Evolutionary conservation across 53 echinoderm and acorn worm species (phyloP), one percentile per base, ranked within the genome.

Genomic region (Zoroaster sp.): DNA sequence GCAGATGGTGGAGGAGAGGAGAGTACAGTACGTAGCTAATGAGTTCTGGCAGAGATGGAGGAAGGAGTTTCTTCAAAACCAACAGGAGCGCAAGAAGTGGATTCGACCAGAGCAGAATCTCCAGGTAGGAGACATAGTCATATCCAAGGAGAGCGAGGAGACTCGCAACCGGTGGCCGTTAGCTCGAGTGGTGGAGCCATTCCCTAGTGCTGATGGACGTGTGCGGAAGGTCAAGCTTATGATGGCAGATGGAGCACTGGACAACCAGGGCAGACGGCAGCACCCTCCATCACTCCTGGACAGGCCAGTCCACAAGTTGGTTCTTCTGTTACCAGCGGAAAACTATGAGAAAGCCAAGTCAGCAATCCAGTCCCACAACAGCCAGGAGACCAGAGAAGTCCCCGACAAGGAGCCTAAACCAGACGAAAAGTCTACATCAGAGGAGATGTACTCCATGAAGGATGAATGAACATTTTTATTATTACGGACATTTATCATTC

Each of bases 71-170:
- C 59, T 87, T 4, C 39, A 33, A n/a, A 20, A 43, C 4, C 49
- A 75, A 42, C 73, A 87, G 44, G 37, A 32, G 23, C 69, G 75
- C 21, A n/a, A 73, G 54, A 87, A 87, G 55, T 88, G 77, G 88
- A 35, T 25, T 4, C 13, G n/a, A 21, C 37, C 76, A 20, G 38
- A 88, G 77, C 47, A 42, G 30, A 72, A 88, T 30, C 28, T 88
- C 21, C 21, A 40, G 30, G 66, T 65, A 25, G 88, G 77, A 37
- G 88, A 88, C 38, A 54, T 88, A 18, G 88, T 88, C 38, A 77
- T 88, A 35, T 25, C 40, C 12, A 73, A 38, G 55, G 89, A 89
- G 20, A 43, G n/a, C n/a, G 66, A 79, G 18, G 47, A 18, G 20
- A 45, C 66, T 30, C 42, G 80, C 20, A 70, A 77, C 66, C 67